Conservation (phyloP, 2,888 invertebrate genomes). For the Euzetes globulus region DNA sequence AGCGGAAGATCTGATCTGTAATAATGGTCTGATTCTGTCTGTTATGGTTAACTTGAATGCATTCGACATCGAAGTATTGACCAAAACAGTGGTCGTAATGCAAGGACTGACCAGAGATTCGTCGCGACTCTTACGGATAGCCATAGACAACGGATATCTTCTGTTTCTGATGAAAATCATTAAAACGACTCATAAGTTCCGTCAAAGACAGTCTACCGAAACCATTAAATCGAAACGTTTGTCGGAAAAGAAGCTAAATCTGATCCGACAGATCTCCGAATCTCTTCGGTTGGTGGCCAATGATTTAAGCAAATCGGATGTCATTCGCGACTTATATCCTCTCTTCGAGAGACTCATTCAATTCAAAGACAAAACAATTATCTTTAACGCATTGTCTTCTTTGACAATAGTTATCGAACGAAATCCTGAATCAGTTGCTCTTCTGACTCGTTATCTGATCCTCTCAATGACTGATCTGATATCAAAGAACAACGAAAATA, state of each 20-base stretch:
- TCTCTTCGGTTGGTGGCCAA: not conserved
- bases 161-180: not conserved
- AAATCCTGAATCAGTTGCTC: not conserved
- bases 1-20: not conserved
- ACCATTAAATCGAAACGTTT: not conserved
- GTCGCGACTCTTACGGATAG: not conserved
- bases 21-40: not conserved
- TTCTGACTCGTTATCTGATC: not conserved
- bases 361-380: not conserved
- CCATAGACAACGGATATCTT: not conserved
- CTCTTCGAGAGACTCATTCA: slow-evolving; percentile 6
- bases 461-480: not conserved
- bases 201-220: not conserved
- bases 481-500: not conserved
- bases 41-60: not conserved
- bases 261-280: not conserved
- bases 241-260: not conserved
- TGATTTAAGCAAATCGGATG: not conserved
- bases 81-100: slow-evolving; percentile 2
- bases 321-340: not conserved
- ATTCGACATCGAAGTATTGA: not conserved
- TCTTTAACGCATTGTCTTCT: not conserved
- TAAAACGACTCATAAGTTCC: not conserved
- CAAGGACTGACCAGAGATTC: not conserved
- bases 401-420: not conserved